Evolutionary conservation across 1,140 invertebrate genomes (phyloP), one percentile per base, ranked within the genome.

Genomic region (Diachasma alloeum): DNA sequence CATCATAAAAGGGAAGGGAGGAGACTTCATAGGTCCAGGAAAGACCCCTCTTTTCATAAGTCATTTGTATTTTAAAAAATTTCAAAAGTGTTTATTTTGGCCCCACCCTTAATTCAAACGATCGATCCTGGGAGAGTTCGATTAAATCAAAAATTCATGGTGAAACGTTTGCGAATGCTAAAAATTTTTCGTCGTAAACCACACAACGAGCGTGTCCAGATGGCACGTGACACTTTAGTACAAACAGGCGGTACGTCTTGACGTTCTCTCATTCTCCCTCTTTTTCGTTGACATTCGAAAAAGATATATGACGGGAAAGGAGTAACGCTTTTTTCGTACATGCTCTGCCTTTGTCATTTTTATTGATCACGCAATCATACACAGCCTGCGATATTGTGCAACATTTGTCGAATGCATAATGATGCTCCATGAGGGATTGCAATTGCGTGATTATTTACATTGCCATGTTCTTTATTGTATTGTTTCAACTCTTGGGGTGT

Each of bases 141-240:
- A 19, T 56, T 22, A 15, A 56, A 19, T 22, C 1, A 56, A 56
- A 56, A 56, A 56, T 56, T 56, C 19, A 56, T 0, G 48, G 1
- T 56, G 48, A 56, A 56, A 56, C 48, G 48, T 56, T 56, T 22
- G 48, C 48, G n/a, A 56, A 56, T 56, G 48, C n/a, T 56, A 56
- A 56, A 56, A 56, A 56, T 56, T 56, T 56, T 56, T 56, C 48
- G 48, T 56, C 48, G 48, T 56, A 56, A 56, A 56, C 48, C 48
- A 56, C 48, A 56, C 48, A 56, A 56, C 48, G 48, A 56, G 48
- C 48, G 48, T 56, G 48, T 56, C 48, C 48, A 56, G 48, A 56
- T 56, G 48, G 48, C 48, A 56, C 48, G 48, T 56, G 48, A 56
- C 48, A 56, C n/a, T 56, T 56, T 8, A 56, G 48, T 56, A 56